These are phyloP conservation scores for Grantiella picta DNA, from an alignment of 2,113 vertebrate genomes.

Conservation along the genomic window DNA sequence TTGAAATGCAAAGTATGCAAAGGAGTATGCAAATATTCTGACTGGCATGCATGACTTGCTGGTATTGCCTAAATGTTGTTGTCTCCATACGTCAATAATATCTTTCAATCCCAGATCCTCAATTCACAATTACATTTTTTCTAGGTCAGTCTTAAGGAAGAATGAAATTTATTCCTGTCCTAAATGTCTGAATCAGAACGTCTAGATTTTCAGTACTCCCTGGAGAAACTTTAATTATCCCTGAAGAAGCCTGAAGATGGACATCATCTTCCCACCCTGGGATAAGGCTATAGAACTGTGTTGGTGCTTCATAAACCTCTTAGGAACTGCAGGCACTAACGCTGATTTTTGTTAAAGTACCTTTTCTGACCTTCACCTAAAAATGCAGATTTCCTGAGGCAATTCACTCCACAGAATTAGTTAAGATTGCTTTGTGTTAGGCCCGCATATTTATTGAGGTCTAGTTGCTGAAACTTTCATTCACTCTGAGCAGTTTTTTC, in stretches of 20 bases:
- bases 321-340: not conserved
- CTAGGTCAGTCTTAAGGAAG: not conserved
- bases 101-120: not conserved
- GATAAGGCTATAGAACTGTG: not conserved
- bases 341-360: not conserved
- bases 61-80: not conserved
- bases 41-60: not conserved
- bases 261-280: not conserved
- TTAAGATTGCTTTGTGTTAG: not conserved
- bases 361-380: not conserved
- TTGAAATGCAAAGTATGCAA: too few relatives aligned
- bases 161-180: not conserved
- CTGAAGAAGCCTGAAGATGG: not conserved
- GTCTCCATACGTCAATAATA: not conserved
- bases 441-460: not conserved
- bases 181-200: not conserved
- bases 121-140: not conserved
- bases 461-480: not conserved
- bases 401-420: not conserved
- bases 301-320: not conserved
- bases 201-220: not conserved
- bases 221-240: not conserved
- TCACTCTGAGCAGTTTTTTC: not conserved
- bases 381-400: not conserved
- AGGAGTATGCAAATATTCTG: not conserved